These are phyloP conservation scores for Anagrus nilaparvatae DNA, from an alignment of 1,140 invertebrate genomes.

Conservation along the genomic window DNA sequence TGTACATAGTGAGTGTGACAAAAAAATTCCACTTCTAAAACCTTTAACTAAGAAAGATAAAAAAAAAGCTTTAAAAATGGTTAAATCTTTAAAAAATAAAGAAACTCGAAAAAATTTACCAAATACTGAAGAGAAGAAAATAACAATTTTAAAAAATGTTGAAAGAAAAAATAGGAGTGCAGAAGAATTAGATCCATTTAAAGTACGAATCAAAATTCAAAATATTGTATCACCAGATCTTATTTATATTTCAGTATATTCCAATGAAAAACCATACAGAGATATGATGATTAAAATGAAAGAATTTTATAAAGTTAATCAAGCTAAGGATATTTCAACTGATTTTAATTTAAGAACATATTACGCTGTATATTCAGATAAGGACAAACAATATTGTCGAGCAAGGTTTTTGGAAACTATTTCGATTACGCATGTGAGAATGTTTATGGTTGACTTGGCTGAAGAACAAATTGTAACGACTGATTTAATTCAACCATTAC, in stretches of 20 bases:
- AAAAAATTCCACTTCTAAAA: no score
- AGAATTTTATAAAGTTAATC: conserved; percentile 36
- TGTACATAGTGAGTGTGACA: no score
- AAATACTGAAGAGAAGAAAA: conserved; percentile 1
- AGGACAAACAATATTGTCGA: conserved; percentile 43
- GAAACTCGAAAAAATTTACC: no score
- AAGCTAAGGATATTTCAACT: not conserved
- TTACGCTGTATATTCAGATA: conserved; percentile 25
- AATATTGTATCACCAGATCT: conserved; percentile 41
- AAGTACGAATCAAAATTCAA: conserved; percentile 39
- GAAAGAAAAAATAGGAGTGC: not conserved
- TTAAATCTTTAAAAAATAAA: conserved; percentile 1
- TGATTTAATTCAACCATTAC: conserved; percentile 34
- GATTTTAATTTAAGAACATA: no score
- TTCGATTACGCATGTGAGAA: not conserved
- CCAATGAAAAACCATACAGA: conserved; percentile 31
- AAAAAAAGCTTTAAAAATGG: not conserved
- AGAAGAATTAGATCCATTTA: conserved; percentile 41
- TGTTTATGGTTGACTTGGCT: conserved; percentile 39
- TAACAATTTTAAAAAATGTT: conserved; percentile 12
- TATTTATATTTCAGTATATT: conserved; percentile 41
- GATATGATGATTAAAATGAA: conserved; percentile 39
- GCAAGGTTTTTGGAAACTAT: conserved; percentile 36
- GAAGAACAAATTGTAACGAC: conserved; percentile 35
- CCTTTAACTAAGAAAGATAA: conserved; percentile 3